Evolutionary conservation across 92 coral and sea anemone species (phyloP), one percentile per base, ranked within the genome.

Genomic region (Palythoa grandis): DNA sequence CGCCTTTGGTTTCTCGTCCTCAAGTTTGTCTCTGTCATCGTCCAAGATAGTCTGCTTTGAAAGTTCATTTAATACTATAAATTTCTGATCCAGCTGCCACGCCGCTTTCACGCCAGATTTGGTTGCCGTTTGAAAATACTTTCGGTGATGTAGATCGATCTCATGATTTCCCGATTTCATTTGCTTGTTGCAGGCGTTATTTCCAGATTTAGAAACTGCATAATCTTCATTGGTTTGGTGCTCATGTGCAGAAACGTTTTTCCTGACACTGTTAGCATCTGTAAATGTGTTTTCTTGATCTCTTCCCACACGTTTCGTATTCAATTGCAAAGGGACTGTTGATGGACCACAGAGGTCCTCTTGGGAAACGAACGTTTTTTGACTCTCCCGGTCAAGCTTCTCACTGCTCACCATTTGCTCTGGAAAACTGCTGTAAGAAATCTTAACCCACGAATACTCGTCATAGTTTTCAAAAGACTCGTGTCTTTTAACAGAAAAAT

Each of bases 31-130:
- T 7, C 66, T 20, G 8, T 66, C 63, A 65, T 25, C 23, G 47
- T 80, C 38, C 74, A 23, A 47, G 15, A 22, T 22, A 22, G 9
- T 52, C 3, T 48, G 50, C n/a, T 24, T 48, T 0, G 63, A 60
- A 16, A 65, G 65, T 3, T 66, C 74, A 15, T 80, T 47, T 23
- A 74, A 17, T 24, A 66, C 20, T 7, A 15, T 24, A 20, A 43
- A 48, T n/a, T 50, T 80, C 48, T 47, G 85, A 80, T 80, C 85
- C 61, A 65, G 48, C 47, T 80, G 85, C 85, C 85, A 80, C 1
- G 85, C 70, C 16, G 22, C 1, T 9, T 66, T 48, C 5, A 66
- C 22, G 40, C 12, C 14, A 80, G 57, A 52, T 43, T 47, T 63
- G 9, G 73, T 22, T 79, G 16, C 38, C 20, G n/a, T 2, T 43